phyloP scores from a whole-genome alignment of 2,797 vertebrate genomes.

The Galago senegalensis region DNA sequence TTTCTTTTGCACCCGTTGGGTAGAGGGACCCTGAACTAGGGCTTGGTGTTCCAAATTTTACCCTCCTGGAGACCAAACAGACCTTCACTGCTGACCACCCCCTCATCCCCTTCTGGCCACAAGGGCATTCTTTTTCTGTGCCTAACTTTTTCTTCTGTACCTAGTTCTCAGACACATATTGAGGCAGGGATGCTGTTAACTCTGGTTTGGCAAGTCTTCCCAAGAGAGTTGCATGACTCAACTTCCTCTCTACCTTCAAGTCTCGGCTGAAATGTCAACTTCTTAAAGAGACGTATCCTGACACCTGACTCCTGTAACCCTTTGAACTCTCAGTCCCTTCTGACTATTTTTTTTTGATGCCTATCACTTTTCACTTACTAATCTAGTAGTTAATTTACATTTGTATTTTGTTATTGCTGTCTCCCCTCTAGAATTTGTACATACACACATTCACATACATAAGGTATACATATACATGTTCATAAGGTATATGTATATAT shows the following conservation, averaged over 20 bases:
- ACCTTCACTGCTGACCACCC: neutral
- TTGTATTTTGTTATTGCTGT: neutral
- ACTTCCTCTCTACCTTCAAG: neutral
- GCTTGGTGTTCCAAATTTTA: neutral
- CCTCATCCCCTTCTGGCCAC: neutral
- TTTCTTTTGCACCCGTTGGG: neutral
- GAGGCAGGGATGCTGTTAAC: accelerated
- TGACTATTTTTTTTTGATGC: neutral
- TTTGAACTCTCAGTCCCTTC: neutral
- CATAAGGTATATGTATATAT: neutral
- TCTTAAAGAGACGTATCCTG: neutral
- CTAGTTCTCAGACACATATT: neutral
- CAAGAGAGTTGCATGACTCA: neutral
- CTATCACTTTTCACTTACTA: neutral
- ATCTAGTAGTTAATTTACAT: neutral
- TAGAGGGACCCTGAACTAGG: neutral
- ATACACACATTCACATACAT: neutral
- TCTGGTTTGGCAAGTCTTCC: neutral
- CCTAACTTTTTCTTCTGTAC: neutral
- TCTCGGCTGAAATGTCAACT: neutral
- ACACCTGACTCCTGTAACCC: neutral
- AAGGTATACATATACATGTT: neutral
- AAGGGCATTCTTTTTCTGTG: neutral
- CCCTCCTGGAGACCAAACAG: neutral
- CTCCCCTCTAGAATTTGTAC: neutral